Percentiles rank a stretch among this genome's conserved stretches.
Evolutionary conservation across 92 coral and sea anemone genomes (phyloP).

Genomic region (Heliopora coerulea): DNA sequence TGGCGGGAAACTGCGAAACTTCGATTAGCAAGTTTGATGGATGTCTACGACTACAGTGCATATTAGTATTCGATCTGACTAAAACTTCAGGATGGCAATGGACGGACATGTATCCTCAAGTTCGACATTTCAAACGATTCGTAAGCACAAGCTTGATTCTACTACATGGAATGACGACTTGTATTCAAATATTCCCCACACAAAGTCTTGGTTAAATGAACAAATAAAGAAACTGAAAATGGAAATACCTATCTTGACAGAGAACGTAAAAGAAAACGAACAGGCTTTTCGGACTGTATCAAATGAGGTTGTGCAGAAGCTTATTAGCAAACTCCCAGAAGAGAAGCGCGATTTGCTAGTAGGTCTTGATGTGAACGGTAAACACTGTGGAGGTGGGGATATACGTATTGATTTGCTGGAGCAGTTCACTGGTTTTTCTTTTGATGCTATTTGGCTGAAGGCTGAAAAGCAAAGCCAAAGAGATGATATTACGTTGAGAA

Average conservation of each 20-base stretch:
- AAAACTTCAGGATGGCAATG: slow-evolving; percentile 82
- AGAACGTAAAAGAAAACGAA: slow-evolving; percentile 57
- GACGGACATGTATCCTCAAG: slow-evolving; percentile 29
- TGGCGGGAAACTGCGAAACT: too few species aligned
- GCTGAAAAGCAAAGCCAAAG: slow-evolving; percentile 43
- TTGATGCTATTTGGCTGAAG: slow-evolving; percentile 19
- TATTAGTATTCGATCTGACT: too few species aligned
- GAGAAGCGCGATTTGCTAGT: slow-evolving; percentile 19
- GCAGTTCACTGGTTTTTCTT: slow-evolving; percentile 41
- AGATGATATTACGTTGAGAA: slow-evolving; percentile 38
- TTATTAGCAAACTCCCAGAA: slow-evolving; percentile 40
- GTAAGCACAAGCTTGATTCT: slow-evolving; percentile 43
- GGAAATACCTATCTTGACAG: slow-evolving; percentile 62
- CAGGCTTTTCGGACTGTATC: slow-evolving; percentile 41
- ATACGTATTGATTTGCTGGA: slow-evolving; percentile 28
- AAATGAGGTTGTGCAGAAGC: slow-evolving; percentile 43
- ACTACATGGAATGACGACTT: slow-evolving; percentile 25
- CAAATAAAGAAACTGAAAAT: slow-evolving; percentile 61
- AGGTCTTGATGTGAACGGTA: slow-evolving; percentile 34
- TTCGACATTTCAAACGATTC: slow-evolving; percentile 12
- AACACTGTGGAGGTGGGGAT: slow-evolving; percentile 21
- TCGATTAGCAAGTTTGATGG: too few species aligned
- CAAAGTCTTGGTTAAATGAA: slow-evolving; percentile 49
- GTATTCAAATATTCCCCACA: slow-evolving; percentile 37
- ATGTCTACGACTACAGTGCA: too few species aligned